A percentile compares a stretch with the other conserved stretches of the same genome.
Conservation (phyloP, 2,113 vertebrate genomes). For the Corvus moneduloides region DNA sequence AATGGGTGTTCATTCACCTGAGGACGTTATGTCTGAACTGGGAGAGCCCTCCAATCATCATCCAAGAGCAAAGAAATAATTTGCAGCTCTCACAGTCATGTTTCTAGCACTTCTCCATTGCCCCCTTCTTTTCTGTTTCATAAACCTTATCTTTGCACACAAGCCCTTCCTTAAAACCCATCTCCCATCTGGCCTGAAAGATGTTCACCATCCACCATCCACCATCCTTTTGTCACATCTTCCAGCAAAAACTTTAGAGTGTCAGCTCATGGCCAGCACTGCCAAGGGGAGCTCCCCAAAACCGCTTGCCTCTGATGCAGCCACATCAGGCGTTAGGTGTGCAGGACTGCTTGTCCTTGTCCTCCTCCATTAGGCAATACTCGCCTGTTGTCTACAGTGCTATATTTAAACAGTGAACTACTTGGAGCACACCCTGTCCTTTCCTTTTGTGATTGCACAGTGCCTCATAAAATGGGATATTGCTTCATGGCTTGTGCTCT, state of each 20-base stretch:
- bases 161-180: not conserved
- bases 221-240: not conserved
- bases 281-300: not conserved
- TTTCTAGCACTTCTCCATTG: not conserved
- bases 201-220: not conserved
- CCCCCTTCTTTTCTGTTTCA: not conserved
- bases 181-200: not conserved
- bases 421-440: conserved; percentile 31
- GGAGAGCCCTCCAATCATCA: not conserved
- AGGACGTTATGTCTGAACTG: not conserved
- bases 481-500: not conserved
- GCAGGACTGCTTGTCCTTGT: not conserved
- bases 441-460: conserved; percentile 4
- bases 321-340: not conserved
- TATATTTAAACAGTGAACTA: not conserved
- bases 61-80: not conserved
- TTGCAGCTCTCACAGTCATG: not conserved
- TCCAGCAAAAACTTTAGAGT: not conserved
- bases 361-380: not conserved
- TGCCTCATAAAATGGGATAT: not conserved
- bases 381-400: not conserved
- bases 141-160: not conserved
- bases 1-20: not conserved
- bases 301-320: not conserved
- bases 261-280: not conserved